Base-by-base conservation (phyloP, 2,113 vertebrate species). In the Prionailurus bengalensis region DNA sequence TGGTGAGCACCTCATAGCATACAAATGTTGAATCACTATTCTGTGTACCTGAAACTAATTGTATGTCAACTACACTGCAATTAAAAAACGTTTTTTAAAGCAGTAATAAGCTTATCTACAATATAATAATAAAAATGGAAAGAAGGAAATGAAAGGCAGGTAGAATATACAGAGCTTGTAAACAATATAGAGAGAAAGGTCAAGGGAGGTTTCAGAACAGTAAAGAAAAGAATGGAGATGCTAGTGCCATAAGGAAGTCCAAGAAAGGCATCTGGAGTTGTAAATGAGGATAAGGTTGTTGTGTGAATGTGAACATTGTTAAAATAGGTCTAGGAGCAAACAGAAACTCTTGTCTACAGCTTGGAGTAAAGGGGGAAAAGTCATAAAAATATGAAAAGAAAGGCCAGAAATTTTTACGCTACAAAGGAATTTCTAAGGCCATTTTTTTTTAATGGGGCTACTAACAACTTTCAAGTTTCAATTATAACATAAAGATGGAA, bases 111-210 rank as follows among this genome's bases (percentile, higher is more conserved):
- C 42, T 58, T 66, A 73, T n/a, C 48, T 36, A 27, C 31, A 15
- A 12, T 33, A 25, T 74, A 39, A 29, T 61, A 58, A 65, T n/a
- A 51, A 66, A 90, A 66, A 78, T 87, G 51, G 45, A 45, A 91
- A 68, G 55, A 76, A 80, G 48, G 45, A 94, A 87, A 76, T 76
- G 33, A 94, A 91, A 96, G 45, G n/a, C 45, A 93, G 71, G 61
- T 31, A 94, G 17, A 61, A 27, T 36, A 39, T 21, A 73, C 73
- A 66, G 53, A 42, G 42, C 19, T 73, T 90, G n/a, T n/a, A 45
- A 85, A 70, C 33, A 61, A 39, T 65, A 19, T 3, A 70, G 48
- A 74, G 8, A 83, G 6, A 10, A 91, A 45, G 7, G 55, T 65
- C 45, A 88, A 39, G 74, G 10, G 2, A 73, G 25, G n/a, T 70